Conservation (phyloP, 2,113 vertebrate species). For the Suricata suricatta region DNA sequence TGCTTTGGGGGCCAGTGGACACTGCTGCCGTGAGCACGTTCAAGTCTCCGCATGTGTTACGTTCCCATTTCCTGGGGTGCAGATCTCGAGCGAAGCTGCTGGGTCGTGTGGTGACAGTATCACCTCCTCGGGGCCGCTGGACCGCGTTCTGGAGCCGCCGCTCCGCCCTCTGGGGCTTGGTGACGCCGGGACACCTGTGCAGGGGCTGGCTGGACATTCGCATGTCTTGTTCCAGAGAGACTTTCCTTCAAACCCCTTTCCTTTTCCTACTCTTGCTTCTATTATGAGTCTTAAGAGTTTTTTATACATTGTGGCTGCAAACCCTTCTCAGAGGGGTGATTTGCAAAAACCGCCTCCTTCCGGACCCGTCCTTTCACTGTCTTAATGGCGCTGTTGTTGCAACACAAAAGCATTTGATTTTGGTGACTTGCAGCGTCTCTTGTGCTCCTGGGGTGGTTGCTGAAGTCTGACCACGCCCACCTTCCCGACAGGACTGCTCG, state of each 20-base stretch:
- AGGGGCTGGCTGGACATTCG: neutral
- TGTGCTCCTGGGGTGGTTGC: rapidly evolving
- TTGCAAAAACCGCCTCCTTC: neutral
- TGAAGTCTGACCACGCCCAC: neutral
- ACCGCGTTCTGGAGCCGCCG: neutral
- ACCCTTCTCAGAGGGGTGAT: neutral
- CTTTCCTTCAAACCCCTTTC: neutral
- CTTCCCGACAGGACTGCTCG: neutral
- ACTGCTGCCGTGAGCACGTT: neutral
- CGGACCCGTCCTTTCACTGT: no score
- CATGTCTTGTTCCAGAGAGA: neutral
- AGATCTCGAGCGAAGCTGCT: neutral
- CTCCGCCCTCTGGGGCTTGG: neutral
- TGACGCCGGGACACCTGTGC: rapidly evolving
- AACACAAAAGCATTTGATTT: neutral
- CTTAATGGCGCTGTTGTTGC: neutral
- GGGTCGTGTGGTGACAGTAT: neutral
- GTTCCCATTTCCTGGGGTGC: neutral
- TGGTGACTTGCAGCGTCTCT: neutral
- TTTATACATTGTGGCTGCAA: neutral
- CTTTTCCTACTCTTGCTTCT: neutral
- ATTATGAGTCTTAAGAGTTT: neutral
- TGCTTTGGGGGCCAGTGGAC: neutral
- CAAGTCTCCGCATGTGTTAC: neutral
- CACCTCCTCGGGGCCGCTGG: neutral